Percentiles rank a stretch among this genome's conserved stretches.
phyloP scores from a whole-genome alignment of 2,888 invertebrate genomes.

The Caenorhabditis angaria region DNA sequence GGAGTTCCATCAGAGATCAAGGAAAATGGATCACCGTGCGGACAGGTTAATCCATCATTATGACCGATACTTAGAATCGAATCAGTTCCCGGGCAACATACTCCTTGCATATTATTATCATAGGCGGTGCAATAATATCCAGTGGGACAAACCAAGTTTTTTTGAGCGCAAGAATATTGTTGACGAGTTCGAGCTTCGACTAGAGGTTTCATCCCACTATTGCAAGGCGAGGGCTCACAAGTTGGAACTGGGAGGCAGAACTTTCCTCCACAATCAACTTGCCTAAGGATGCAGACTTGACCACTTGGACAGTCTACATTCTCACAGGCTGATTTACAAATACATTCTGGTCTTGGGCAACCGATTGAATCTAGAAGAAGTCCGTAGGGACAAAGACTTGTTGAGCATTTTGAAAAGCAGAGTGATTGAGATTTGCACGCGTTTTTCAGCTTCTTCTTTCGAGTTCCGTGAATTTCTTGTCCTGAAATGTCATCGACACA shows the following conservation, averaged over 20 bases:
- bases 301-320: slow-evolving; percentile 37
- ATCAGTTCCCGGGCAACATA: slow-evolving; percentile 58
- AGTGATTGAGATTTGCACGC: slow-evolving; percentile 37
- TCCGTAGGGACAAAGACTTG: slow-evolving; percentile 42
- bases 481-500: slow-evolving; percentile 58
- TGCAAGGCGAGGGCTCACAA: slow-evolving; percentile 48
- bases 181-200: slow-evolving; percentile 49
- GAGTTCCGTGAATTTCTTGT: slow-evolving; percentile 60
- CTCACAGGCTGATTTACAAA: slow-evolving; percentile 52
- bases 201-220: slow-evolving; percentile 40
- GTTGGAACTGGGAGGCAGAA: slow-evolving; percentile 60
- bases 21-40: slow-evolving; percentile 61
- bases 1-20: slow-evolving; percentile 52
- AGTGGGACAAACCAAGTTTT: slow-evolving; percentile 51
- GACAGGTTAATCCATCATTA: slow-evolving; percentile 43
- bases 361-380: slow-evolving; percentile 46
- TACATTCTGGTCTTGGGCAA: slow-evolving; percentile 48
- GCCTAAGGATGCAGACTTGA: slow-evolving; percentile 53
- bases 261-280: slow-evolving; percentile 40
- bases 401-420: slow-evolving; percentile 39
- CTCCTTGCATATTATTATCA: slow-evolving; percentile 49
- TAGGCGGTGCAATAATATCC: slow-evolving; percentile 59
- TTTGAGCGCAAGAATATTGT: slow-evolving; percentile 52
- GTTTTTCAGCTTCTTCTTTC: slow-evolving; percentile 38
- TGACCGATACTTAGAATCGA: slow-evolving; percentile 33